Base-by-base conservation (phyloP, 2,888 invertebrate species). In the Eupithecia inturbata region DNA sequence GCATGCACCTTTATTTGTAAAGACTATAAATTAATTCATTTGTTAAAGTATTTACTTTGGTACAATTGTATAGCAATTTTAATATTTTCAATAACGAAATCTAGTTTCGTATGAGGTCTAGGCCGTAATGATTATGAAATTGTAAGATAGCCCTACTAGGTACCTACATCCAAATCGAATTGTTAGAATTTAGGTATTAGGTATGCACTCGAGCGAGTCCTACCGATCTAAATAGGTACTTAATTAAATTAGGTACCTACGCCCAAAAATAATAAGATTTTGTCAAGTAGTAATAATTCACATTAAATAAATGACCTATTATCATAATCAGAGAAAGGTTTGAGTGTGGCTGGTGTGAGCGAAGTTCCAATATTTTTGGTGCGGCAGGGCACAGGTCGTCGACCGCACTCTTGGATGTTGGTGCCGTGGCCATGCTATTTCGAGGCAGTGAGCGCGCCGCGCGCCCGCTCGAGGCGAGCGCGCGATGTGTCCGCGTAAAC, bases 361-460 rank as follows among this genome's bases (percentile, higher is more conserved):
- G 85, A 86, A 91, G 88, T 90, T 89, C 87, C 90, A 91, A 93
- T 93, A 93, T 92, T 94, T 76, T 93, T 88, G 93, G 92, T 89
- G 89, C 87, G 91, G 89, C 92, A 89, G 90, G 88, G 90, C 89
- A 86, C 87, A 88, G 88, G 92, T 93, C 93, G 90, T 87, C 90
- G 93, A 93, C 93, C 93, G 92, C 89, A 85, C 91, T 87, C 87
- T 88, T 91, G 90, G 87, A 82, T 83, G 91, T 88, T 88, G 91
- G 88, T 90, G 90, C 82, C 90, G 91, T 87, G 90, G 90, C 82
- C 90, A 90, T 89, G 94, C 94, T 94, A 94, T 94, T 94, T 94
- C 91, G 91, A 93, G 92, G 87, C 88, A 85, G 86, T 89, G 91
- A 89, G 81, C 85, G 85, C 88, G 83, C 82, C 90, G 16, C 28